A percentile compares a stretch with the other conserved stretches of the same genome.
These are phyloP conservation scores for Cinclus cinclus DNA, from an alignment of 2,113 vertebrate species.

Conservation along the genomic window DNA sequence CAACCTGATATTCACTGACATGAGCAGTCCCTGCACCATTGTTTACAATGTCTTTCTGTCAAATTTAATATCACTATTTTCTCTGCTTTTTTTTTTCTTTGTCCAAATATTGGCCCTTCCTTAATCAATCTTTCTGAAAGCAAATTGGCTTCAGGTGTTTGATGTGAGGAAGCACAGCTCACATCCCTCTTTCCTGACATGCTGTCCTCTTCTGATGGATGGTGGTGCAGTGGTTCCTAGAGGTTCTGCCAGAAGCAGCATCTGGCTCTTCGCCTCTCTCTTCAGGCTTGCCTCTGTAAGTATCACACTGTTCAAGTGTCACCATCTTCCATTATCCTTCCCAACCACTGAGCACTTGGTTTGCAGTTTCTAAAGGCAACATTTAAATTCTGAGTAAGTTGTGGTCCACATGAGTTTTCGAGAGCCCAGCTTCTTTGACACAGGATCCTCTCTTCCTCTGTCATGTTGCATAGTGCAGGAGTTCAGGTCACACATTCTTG, in stretches of 20 bases:
- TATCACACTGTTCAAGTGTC: conserved; percentile 17
- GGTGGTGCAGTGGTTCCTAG: neutral
- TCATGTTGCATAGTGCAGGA: neutral
- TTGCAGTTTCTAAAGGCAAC: conserved; percentile 18
- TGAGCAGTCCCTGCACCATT: neutral
- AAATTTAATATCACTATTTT: neutral
- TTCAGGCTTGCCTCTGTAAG: neutral
- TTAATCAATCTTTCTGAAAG: conserved; percentile 13
- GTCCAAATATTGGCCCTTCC: neutral
- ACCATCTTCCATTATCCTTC: conserved; percentile 24
- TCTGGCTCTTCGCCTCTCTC: conserved; percentile 4
- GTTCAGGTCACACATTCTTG: neutral
- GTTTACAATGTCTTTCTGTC: neutral
- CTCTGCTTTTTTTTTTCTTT: neutral
- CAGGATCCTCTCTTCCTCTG: neutral
- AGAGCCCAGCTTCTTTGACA: neutral
- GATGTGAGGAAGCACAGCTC: neutral
- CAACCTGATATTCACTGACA: neutral
- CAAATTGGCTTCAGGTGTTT: neutral
- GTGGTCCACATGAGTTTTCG: neutral
- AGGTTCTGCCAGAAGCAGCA: conserved; percentile 10
- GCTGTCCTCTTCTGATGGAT: conserved; percentile 6
- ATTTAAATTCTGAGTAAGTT: neutral
- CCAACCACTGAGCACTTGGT: neutral
- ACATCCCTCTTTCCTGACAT: neutral